A percentile compares a stretch with the other conserved stretches of the same genome.
phyloP scores from a whole-genome alignment of 2,888 invertebrate genomes.

The Spilarctia lutea region DNA sequence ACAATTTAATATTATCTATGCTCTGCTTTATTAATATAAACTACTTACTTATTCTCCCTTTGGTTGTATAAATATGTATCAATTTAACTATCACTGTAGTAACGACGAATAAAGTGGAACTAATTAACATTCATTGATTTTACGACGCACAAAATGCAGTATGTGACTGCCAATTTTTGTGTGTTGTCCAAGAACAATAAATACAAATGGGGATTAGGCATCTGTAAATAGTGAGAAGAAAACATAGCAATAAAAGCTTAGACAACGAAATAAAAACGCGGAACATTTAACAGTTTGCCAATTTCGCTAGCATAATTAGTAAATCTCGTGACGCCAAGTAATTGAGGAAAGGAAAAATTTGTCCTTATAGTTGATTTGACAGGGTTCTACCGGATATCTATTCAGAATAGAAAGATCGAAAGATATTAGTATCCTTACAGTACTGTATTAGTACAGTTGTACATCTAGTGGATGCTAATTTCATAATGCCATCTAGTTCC shows the following conservation, averaged over 20 bases:
- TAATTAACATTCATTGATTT: background rate
- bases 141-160: background rate
- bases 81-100: background rate
- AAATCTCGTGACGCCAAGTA: slow-evolving; percentile 43
- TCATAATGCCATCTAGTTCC: no score
- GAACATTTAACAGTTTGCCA: slow-evolving; percentile 46
- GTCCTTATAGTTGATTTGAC: slow-evolving; percentile 15
- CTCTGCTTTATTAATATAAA: background rate
- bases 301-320: slow-evolving; percentile 36
- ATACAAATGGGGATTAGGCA: slow-evolving; percentile 25
- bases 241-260: slow-evolving; percentile 37
- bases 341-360: slow-evolving; percentile 35
- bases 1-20: slow-evolving; percentile 1
- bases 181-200: slow-evolving; percentile 3
- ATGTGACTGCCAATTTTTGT: slow-evolving; percentile 11
- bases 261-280: slow-evolving; percentile 34
- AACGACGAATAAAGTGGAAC: background rate
- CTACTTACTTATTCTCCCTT: background rate
- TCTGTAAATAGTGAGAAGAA: slow-evolving; percentile 24
- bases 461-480: no score
- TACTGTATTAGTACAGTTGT: background rate
- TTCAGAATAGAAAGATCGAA: background rate
- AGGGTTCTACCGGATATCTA: slow-evolving; percentile 16
- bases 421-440: background rate
- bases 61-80: background rate